Base-by-base conservation (phyloP, 1,140 invertebrate genomes). In the Tetragnatha versicolor region DNA sequence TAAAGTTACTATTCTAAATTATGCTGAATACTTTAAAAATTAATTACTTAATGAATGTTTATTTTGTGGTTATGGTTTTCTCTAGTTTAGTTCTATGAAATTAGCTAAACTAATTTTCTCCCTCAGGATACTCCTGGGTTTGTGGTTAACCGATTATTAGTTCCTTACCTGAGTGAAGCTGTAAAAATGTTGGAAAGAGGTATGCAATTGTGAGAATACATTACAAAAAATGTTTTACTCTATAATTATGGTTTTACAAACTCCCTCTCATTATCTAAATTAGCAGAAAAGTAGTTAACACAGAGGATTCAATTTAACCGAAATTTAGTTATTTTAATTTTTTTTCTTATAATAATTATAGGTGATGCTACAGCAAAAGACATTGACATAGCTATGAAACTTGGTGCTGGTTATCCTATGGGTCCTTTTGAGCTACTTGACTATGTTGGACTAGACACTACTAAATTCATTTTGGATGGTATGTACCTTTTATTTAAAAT, bases 321-420 rank as follows among this genome's bases (percentile, higher is more conserved):
- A 63, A 49, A n/a, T 60, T 81, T 4, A 1, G 6, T 61, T 33
- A 17, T 37, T 2, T 5, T 49, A 25, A 47, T 58, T 58, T 42
- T 25, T 63, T 49, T 45, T 29, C 27, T 58, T 31, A 51, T 27
- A 29, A 33, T 37, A 31, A 58, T 55, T 66, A 27, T 53, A 81
- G 76, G 83, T 68, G 88, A 89, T 81, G 92, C 93, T 0, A 85
- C 88, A 7, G 88, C 90, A 20, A 86, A 88, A 81, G 93, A 94
- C 84, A 92, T 94, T 72, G 93, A 95, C 83, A 91, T 88, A n/a
- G 93, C 92, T 2, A 94, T 95, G 93, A 94, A 94, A 86, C 85
- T 94, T 37, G 93, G 93, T 25, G 92, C 93, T 51, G 92, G 93
- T 0, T 91, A 93, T 85, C 93, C 93, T 3, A 94, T 94, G 92